These are phyloP conservation scores for Cyaniris semiargus DNA, from an alignment of 2,888 invertebrate species.

Conservation along the genomic window DNA sequence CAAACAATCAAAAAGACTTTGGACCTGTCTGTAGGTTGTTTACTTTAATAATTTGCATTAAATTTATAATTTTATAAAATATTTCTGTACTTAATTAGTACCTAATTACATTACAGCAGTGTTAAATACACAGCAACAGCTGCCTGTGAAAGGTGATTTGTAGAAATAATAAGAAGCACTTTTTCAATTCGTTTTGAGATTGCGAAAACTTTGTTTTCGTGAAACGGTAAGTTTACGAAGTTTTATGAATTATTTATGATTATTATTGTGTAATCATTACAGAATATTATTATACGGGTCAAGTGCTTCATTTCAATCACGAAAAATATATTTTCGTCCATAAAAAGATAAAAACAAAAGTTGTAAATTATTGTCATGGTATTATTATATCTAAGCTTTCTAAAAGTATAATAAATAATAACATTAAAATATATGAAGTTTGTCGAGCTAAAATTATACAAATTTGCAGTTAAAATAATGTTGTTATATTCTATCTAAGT, in stretches of 20 bases:
- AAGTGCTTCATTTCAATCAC: not conserved
- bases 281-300: not conserved
- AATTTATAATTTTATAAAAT: not conserved
- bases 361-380: not conserved
- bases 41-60: not conserved
- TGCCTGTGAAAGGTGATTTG: not conserved
- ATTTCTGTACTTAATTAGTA: too few species aligned
- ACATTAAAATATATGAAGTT: not conserved
- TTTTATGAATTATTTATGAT: not conserved
- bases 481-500: not conserved
- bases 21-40: not conserved
- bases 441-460: too few species aligned
- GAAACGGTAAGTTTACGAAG: not conserved
- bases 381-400: not conserved
- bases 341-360: not conserved
- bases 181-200: not conserved
- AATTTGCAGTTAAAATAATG: not conserved
- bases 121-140: not conserved
- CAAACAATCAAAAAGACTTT: too few species aligned
- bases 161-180: not conserved
- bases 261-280: not conserved
- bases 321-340: not conserved
- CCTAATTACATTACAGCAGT: not conserved
- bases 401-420: not conserved
- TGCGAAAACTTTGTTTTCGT: constrained; percentile 1